Conservation (phyloP, 2,113 vertebrate species). For the Thomomys bottae region DNA sequence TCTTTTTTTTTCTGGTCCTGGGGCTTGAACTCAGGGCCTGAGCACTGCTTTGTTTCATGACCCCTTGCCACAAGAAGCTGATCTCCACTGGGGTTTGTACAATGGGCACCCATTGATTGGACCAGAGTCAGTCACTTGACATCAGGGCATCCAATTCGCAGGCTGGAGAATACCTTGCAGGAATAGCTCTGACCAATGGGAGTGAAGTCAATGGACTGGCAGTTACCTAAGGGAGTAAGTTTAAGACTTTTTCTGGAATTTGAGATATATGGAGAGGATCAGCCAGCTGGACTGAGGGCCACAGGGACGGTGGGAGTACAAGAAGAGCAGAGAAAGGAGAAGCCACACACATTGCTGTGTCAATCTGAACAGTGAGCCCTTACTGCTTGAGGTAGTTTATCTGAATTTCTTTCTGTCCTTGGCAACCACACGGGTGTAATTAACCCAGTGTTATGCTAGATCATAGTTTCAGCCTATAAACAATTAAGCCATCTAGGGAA, state of each 20-base stretch:
- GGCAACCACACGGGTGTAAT: slow-evolving; percentile 37
- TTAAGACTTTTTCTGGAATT: background rate
- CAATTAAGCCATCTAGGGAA: slow-evolving; percentile 26
- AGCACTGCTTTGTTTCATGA: slow-evolving; percentile 5
- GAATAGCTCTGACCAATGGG: background rate
- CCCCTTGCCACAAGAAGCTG: background rate
- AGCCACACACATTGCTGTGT: background rate
- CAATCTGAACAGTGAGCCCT: background rate
- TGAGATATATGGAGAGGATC: slow-evolving; percentile 16
- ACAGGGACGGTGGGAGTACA: background rate
- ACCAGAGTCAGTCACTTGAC: background rate
- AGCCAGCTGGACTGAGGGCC: background rate
- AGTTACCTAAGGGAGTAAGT: background rate
- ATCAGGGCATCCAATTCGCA: background rate
- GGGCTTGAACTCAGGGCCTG: no score
- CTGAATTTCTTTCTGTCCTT: slow-evolving; percentile 57
- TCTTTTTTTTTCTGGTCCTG: no score
- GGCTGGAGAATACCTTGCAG: background rate
- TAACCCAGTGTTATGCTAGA: slow-evolving; percentile 26
- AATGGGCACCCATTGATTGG: background rate
- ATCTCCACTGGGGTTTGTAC: background rate
- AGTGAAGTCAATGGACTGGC: background rate
- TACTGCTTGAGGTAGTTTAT: background rate
- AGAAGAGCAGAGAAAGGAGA: background rate
- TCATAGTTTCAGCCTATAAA: slow-evolving; percentile 34